phyloP scores from a whole-genome alignment of 2,888 invertebrate genomes.

The Sisyra terminalis region DNA sequence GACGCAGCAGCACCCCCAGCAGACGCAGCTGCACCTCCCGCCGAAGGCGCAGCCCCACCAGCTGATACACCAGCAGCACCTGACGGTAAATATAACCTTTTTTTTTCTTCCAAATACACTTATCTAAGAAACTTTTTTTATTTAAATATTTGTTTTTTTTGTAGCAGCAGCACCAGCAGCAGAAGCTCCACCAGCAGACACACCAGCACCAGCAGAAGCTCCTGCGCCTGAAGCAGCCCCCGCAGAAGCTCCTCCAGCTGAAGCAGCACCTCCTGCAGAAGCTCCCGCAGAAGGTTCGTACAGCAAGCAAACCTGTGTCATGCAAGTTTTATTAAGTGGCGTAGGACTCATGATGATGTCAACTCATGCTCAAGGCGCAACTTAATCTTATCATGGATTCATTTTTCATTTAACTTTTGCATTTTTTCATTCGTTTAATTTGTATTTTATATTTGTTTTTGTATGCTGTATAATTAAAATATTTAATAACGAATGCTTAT shows the following conservation, averaged over 20 bases:
- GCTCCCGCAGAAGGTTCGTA: slow-evolving; percentile 13
- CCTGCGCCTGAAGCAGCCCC: slow-evolving; percentile 23
- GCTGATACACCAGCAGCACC: slow-evolving; percentile 17
- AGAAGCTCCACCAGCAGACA: slow-evolving; percentile 22
- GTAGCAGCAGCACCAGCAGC: slow-evolving; percentile 6
- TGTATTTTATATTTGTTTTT: neutral
- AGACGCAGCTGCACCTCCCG: slow-evolving; percentile 16
- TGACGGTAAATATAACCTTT: slow-evolving; percentile 9
- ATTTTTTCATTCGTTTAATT: neutral
- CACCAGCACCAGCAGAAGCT: slow-evolving; percentile 21
- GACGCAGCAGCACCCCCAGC: slow-evolving; percentile 16
- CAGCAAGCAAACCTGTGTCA: slow-evolving; percentile 3
- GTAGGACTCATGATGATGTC: neutral
- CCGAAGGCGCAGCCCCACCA: slow-evolving; percentile 12
- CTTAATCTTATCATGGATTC: neutral
- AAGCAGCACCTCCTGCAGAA: slow-evolving; percentile 15
- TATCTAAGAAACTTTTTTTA: too few relatives aligned
- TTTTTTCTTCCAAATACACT: neutral
- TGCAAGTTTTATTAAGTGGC: slow-evolving; percentile 2
- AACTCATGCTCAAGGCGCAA: neutral
- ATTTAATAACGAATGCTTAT: slow-evolving; percentile 1
- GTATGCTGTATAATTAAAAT: neutral
- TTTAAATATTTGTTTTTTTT: too few relatives aligned
- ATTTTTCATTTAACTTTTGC: neutral
- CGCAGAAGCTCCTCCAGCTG: slow-evolving; percentile 15